Evolutionary conservation across 2,888 invertebrate species (phyloP), one percentile per base, ranked within the genome.

Genomic region (Tubiluchus corallicola): DNA sequence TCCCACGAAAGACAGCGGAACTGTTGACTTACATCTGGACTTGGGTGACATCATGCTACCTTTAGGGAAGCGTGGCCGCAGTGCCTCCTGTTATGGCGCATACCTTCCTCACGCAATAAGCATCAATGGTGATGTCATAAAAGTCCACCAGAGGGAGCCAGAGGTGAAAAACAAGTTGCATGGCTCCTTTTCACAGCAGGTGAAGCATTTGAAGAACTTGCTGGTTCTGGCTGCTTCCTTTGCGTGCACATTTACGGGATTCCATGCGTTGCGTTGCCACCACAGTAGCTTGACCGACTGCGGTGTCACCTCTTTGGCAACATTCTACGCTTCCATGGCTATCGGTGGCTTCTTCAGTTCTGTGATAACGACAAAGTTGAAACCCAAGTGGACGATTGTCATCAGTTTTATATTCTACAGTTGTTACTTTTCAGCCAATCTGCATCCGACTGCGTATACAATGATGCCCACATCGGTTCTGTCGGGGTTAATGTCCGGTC

Each of bases 11-110:
- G 29, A 29, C 29, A 9, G 9, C 29, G 9, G n/a, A n/a, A 9
- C 29, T 9, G n/a, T 29, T n/a, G 29, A 29, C 29, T n/a, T 29
- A 9, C 29, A 29, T n/a, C 29, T 29, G 9, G 29, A 29, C 29
- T n/a, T 29, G 9, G 29, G 29, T n/a, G 29, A 29, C 29, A 9
- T 29, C 9, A n/a, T n/a, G n/a, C n/a, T n/a, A n/a, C n/a, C n/a
- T n/a, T n/a, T n/a, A n/a, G n/a, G n/a, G n/a, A 29, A 29, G 29
- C 29, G 29, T n/a, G 29, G 29, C 29, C 29, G 29, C 29, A 9
- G 9, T 9, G 9, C n/a, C 9, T 29, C 29, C 9, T 29, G 29
- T n/a, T 29, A 29, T n/a, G 29, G 29, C 29, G 29, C 29, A 9
- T 29, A 29, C 29, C 29, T 29, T 9, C 29, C 29, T 9, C 29